phyloP scores from a whole-genome alignment of 2,113 vertebrate species.

The Tringa solitaria region DNA sequence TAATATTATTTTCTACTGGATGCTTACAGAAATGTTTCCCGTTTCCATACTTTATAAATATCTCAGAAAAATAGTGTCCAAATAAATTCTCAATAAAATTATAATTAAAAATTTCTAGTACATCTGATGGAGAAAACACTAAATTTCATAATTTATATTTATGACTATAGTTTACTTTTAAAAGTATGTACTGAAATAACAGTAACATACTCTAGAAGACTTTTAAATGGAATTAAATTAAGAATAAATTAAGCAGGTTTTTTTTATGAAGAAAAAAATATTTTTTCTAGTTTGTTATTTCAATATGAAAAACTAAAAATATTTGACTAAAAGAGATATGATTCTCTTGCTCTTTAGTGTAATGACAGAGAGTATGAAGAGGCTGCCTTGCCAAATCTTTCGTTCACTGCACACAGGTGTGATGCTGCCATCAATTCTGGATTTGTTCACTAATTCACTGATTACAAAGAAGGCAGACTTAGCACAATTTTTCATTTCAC shows the following conservation, averaged over 20 bases:
- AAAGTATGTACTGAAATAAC: background rate
- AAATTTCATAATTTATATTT: background rate
- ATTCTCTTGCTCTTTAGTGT: background rate
- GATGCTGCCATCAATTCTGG: background rate
- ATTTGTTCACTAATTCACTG: background rate
- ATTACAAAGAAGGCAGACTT: background rate
- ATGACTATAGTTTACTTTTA: background rate
- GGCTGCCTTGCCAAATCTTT: background rate
- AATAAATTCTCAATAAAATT: background rate
- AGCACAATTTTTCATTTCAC: background rate
- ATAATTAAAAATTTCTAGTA: background rate
- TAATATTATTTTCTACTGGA: background rate
- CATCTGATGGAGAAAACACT: background rate
- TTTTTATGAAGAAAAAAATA: background rate
- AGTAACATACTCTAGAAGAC: background rate
- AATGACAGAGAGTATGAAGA: background rate
- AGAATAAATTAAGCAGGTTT: background rate
- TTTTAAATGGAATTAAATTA: background rate
- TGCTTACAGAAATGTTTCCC: background rate
- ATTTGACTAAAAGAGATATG: background rate
- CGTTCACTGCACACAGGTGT: background rate
- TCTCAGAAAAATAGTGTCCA: background rate
- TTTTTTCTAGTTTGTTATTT: background rate
- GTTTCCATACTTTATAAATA: background rate
- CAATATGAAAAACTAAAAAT: background rate